Conservation (phyloP, 2,888 invertebrate genomes). For the Reticulitermes lucifugus region DNA sequence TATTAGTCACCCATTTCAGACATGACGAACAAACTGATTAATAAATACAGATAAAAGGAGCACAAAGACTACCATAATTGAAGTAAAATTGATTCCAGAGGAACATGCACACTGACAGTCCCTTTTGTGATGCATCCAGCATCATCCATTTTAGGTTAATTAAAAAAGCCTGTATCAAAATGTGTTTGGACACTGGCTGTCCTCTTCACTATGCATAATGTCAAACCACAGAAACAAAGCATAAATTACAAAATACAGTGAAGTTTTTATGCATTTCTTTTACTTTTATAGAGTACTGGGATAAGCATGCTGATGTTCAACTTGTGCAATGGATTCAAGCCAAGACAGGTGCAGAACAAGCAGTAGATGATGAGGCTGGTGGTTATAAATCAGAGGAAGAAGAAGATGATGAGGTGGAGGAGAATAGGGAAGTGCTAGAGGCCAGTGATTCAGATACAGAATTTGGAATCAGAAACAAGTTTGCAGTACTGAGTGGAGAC, state of each 20-base stretch:
- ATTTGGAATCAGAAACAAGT: constrained; percentile 52
- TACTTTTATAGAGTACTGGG: constrained; percentile 69
- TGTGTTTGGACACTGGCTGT: neutral
- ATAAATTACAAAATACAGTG: neutral
- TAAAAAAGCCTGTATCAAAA: neutral
- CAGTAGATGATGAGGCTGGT: constrained; percentile 42
- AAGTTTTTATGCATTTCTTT: neutral
- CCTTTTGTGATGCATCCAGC: neutral
- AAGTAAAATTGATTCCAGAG: no score
- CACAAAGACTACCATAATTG: no score
- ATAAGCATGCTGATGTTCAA: constrained; percentile 71
- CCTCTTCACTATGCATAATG: neutral
- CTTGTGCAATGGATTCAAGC: constrained; percentile 78
- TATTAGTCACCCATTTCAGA: no score
- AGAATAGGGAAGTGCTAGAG: constrained; percentile 46
- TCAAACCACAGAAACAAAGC: neutral
- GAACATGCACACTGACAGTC: no score
- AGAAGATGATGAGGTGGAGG: constrained; percentile 46
- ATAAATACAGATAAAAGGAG: no score
- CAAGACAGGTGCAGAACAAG: constrained; percentile 58
- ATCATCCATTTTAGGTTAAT: neutral
- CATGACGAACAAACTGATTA: no score
- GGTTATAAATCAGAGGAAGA: constrained; percentile 53
- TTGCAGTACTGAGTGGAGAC: constrained; percentile 45
- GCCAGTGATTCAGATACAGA: constrained; percentile 57